A percentile compares a stretch with the other conserved stretches of the same genome.
Evolutionary conservation across 53 echinoderm and acorn worm genomes (phyloP).

Genomic region (Holothuria leucospilota): DNA sequence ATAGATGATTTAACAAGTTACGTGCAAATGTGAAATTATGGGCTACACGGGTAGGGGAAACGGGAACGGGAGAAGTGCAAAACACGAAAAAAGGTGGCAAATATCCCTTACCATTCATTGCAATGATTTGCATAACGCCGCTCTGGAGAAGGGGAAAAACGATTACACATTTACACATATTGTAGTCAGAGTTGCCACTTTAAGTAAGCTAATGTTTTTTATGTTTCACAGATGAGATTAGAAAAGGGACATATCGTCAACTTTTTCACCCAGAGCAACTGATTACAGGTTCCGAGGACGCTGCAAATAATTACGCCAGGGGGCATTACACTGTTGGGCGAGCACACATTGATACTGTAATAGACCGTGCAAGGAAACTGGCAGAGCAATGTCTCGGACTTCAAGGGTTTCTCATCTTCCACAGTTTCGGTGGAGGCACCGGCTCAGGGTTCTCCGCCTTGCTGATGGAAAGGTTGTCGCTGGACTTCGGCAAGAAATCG

Average conservation of each 20-base stretch:
- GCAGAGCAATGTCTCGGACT: conserved; percentile 71
- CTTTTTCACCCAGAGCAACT: conserved; percentile 36
- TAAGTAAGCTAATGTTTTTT: not conserved
- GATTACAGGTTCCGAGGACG: not conserved
- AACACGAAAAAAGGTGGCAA: too few relatives aligned
- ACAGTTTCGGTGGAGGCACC: conserved; percentile 38
- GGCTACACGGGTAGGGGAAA: too few relatives aligned
- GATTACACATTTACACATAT: too few relatives aligned
- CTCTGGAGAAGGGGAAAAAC: too few relatives aligned
- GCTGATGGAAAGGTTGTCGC: not conserved
- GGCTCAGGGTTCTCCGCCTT: conserved; percentile 36
- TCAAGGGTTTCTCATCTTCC: conserved; percentile 77
- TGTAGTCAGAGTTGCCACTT: too few relatives aligned
- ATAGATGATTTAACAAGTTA: too few relatives aligned
- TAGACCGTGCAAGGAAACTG: conserved; percentile 22
- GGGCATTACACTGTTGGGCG: not conserved
- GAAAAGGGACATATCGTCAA: conserved; percentile 39
- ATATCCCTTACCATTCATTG: too few relatives aligned
- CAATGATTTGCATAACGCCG: too few relatives aligned
- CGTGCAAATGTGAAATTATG: too few relatives aligned
- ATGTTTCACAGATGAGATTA: conserved; percentile 25
- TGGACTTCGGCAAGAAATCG: conserved; percentile 12
- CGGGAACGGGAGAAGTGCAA: too few relatives aligned
- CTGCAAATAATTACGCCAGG: not conserved
- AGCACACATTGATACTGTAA: not conserved